Base-by-base conservation (phyloP, 2,888 invertebrate genomes). In the Hydrotaea diabolus region DNA sequence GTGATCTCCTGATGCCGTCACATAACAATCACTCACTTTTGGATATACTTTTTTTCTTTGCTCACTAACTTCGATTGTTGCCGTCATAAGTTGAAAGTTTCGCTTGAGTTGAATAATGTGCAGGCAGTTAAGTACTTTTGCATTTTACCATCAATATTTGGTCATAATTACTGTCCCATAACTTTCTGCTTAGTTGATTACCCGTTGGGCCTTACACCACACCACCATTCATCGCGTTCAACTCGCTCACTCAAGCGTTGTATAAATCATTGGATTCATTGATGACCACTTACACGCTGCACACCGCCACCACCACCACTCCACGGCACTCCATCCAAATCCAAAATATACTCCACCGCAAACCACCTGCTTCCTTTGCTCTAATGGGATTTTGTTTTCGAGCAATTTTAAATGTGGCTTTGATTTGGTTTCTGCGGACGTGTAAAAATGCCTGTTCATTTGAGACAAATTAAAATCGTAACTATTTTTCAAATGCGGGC, bases 371-470 rank as follows among this genome's bases (percentile, higher is more conserved):
- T 78, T 73, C 57, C 55, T 15, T 0, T 4, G 49, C 46, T 26
- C 13, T 43, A 75, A 71, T 62, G 23, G 46, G 64, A 71, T 46
- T 73, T 80, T 77, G 74, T 75, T 77, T 78, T 62, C 49, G 2
- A 36, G n/a, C 8, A 31, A 64, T 8, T 49, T 81, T 79, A 31
- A 77, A 31, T 31, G 31, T 69, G 78, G 15, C 49, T 36, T 57
- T 59, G 83, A 84, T 59, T 74, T 80, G 74, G 77, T 80, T 69
- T 9, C 15, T 55, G n/a, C 71, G 53, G 46, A 86, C 85, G 86
- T 86, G 83, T 78, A 85, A 86, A 83, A 85, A 85, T 86, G 59
- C 66, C 23, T 86, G 86, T 86, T 85, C 83, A 85, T 86, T 86
- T 85, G 73, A 83, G 82, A 82, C 81, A 77, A 85, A 77, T 79